Percentiles rank a stretch among this genome's conserved stretches.
Conservation (phyloP, 2,797 vertebrate genomes). For the Coranthus polyacanthus region DNA sequence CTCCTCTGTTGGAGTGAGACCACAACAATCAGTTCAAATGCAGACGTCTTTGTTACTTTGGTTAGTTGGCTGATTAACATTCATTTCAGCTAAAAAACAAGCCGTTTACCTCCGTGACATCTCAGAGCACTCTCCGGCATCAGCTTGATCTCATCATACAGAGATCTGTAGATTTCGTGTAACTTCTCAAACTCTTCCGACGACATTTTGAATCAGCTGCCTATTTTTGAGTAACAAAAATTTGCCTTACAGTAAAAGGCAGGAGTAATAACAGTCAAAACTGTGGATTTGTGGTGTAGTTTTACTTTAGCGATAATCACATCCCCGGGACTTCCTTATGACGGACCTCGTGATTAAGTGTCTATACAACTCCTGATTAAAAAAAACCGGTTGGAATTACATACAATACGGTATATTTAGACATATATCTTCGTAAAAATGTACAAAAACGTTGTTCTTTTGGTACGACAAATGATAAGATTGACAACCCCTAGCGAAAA, state of each 20-base stretch:
- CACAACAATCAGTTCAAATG: background rate
- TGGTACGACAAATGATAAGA: fast-evolving
- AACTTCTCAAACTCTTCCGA: constrained; percentile 95
- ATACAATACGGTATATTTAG: background rate
- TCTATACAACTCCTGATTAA: background rate
- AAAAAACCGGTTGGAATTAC: constrained; percentile 4
- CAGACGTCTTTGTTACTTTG: background rate
- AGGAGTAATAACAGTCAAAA: too few relatives aligned
- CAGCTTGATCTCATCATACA: constrained; percentile 87
- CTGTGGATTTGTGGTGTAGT: background rate
- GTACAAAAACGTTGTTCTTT: background rate
- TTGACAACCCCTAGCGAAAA: fast-evolving
- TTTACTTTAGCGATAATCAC: constrained; percentile 56
- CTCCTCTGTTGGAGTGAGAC: constrained; percentile 88
- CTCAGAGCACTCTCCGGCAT: constrained; percentile 84
- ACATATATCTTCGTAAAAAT: background rate
- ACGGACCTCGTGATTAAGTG: constrained; percentile 61
- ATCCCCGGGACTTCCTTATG: constrained; percentile 72
- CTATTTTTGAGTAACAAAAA: background rate
- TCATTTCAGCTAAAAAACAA: too few relatives aligned
- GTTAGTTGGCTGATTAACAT: fast-evolving
- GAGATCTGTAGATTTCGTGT: constrained; percentile 90
- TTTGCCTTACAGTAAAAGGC: background rate
- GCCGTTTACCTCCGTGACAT: constrained; percentile 84
- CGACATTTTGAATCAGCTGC: constrained; percentile 76